Base-by-base conservation (phyloP, 2,888 invertebrate species). In the Oligia strigilis region DNA sequence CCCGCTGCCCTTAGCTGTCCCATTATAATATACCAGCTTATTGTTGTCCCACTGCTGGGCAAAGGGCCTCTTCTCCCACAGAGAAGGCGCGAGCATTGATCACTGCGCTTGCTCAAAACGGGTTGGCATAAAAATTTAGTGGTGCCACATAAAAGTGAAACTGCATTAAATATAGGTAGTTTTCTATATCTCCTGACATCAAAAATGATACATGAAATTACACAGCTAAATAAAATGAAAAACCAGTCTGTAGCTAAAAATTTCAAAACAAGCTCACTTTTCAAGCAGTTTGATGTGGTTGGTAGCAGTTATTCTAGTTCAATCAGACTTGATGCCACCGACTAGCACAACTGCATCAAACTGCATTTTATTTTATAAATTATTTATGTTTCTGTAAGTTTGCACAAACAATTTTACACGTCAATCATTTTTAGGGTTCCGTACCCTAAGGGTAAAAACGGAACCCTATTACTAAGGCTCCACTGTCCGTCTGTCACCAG, bases 1-100 rank as follows among this genome's bases (percentile, higher is more conserved):
- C n/a, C 52, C 43, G 49, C 65, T 60, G 8, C 67, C 46, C 67
- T 17, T 23, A 62, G 80, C 80, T 80, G 67, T 75, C 82, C 23
- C 60, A 46, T n/a, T 14, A 19, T 0, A 8, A 23, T 14, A 55
- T 1, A 55, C 36, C 71, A 36, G 36, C 36, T 55, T 14, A 3
- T 23, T 3, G 14, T 9, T 52, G 52, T 1, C 36, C 36, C 52
- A 4, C 52, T 14, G 19, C 14, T 0, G 36, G 14, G 3, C 29
- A 19, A 0, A 49, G 4, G 8, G 8, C 19, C 23, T 71, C 52
- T 23, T 52, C 36, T 36, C 29, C 4, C 8, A 36, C 36, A n/a
- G 1, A n/a, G 58, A 58, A 58, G 11, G 58, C 58, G 11, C 58
- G 58, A n/a, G 13, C 58, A n/a, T 4, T 13, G 58, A 60, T 60